phyloP scores from a whole-genome alignment of 30 jellyfish, hydroid and myxozoan species.

The Rhopilema esculentum region DNA sequence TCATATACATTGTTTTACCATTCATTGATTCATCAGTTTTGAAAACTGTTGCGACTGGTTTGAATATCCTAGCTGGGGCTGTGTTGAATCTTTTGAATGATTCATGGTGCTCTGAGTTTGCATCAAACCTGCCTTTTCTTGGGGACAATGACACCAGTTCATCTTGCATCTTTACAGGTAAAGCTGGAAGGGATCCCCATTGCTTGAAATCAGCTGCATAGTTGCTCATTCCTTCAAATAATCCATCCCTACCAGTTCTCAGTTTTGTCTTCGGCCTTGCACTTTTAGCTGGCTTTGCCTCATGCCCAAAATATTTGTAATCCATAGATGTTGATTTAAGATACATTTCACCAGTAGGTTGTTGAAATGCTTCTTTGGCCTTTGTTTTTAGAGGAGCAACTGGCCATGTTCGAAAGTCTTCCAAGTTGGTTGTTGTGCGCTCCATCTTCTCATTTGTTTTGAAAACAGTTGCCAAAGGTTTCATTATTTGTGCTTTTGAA shows the following conservation, averaged over 20 bases:
- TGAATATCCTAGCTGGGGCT: constrained; percentile 71
- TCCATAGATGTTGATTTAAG: constrained; percentile 70
- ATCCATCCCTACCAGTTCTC: constrained; percentile 58
- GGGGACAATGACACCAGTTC: constrained; percentile 49
- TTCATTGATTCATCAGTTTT: constrained; percentile 59
- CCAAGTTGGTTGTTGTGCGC: constrained; percentile 53
- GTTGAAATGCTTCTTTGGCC: constrained; percentile 29
- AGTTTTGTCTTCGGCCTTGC: constrained; percentile 79
- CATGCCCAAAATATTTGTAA: constrained; percentile 56
- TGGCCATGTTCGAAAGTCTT: constrained; percentile 66
- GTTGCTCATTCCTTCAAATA: constrained; percentile 61
- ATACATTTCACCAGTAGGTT: constrained; percentile 65
- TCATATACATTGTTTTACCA: constrained; percentile 11
- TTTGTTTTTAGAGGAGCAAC: constrained; percentile 32
- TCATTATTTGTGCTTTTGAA: constrained; percentile 42
- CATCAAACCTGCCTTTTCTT: constrained; percentile 35
- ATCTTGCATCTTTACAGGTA: constrained; percentile 59
- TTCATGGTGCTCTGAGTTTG: constrained; percentile 75
- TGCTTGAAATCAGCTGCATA: constrained; percentile 62
- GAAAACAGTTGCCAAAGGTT: constrained; percentile 67
- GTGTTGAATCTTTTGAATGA: constrained; percentile 50
- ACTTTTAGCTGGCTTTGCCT: constrained; percentile 69
- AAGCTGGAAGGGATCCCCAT: constrained; percentile 61
- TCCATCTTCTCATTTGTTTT: constrained; percentile 51
- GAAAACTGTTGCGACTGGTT: constrained; percentile 51